Evolutionary conservation across 2,113 vertebrate genomes (phyloP), one percentile per base, ranked within the genome.

Genomic region (Rhagologus leucostigma): DNA sequence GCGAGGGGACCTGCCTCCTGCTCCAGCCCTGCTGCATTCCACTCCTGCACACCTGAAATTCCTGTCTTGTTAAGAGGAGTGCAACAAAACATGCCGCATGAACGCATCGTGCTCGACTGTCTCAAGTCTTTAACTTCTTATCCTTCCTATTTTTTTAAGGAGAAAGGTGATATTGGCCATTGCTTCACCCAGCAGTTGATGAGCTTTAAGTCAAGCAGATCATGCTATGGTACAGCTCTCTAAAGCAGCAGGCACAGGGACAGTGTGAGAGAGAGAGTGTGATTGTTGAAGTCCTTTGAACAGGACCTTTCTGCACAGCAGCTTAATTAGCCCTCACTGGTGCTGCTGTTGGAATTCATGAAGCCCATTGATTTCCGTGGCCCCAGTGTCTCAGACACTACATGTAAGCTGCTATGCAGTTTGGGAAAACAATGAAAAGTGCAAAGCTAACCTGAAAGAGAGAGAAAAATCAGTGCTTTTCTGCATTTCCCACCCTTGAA

Each of bases 321-420:
- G 95, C 80, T 84, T 67, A 71, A 49, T 87, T 63, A 87, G 73
- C 79, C 64, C 84, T 90, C 78, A 87, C 77, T 93, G 91, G 89
- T 95, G 89, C 94, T 90, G 90, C 94, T 91, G 88, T 46, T 85
- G 95, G 87, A 91, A 93, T 95, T 90, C 87, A 73, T 83, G 85
- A 90, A 84, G 78, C 91, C 87, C 65, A 11, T 57, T 77, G 93
- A 78, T 90, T 94, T 71, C 93, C 73, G 1, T 84, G 89, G 95
- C 96, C 92, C 95, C 96, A 44, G 96, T 95, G 96, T 94, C 95
- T 90, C 52, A 18, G 92, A 92, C 95, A 88, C 96, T 95, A 90
- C 88, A 75, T 4, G 95, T 94, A 94, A 97, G 91, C 96, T 95
- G 96, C 95, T 96, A 96, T 97, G 97, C 96, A 97, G 95, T 96